A percentile compares a stretch with the other conserved stretches of the same genome.
phyloP scores from a whole-genome alignment of 2,888 invertebrate species.

The Scaeva pyrastri region DNA sequence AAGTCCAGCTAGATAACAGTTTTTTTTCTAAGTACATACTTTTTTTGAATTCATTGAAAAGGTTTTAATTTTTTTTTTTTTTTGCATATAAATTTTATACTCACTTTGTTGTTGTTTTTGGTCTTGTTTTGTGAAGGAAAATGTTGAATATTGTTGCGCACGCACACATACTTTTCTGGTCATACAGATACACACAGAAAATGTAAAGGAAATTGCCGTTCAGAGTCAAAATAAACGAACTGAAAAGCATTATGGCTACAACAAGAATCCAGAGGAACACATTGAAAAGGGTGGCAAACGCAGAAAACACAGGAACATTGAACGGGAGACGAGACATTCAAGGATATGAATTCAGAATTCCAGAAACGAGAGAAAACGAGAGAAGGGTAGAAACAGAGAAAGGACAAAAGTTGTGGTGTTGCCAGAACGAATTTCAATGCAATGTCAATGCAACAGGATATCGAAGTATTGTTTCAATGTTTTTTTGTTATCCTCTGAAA shows the following conservation, averaged over 20 bases:
- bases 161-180: conserved; percentile 25
- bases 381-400: neutral
- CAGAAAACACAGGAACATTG: conserved; percentile 6
- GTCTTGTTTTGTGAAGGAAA: conserved; percentile 14
- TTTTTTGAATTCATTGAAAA: neutral
- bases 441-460: conserved; percentile 19
- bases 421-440: neutral
- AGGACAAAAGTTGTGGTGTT: neutral
- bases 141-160: conserved; percentile 58
- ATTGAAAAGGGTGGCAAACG: conserved; percentile 23
- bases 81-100: neutral
- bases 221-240: conserved; percentile 36
- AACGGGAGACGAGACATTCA: neutral
- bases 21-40: neutral
- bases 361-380: neutral
- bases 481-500: neutral
- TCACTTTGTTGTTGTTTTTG: neutral
- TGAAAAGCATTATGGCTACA: neutral
- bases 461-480: neutral
- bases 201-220: conserved; percentile 47
- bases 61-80: conserved; percentile 6
- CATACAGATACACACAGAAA: neutral
- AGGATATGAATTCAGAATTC: neutral
- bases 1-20: conserved; percentile 13
- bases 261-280: neutral